Conservation (phyloP, 2,113 vertebrate genomes). For the Strix aluco region DNA sequence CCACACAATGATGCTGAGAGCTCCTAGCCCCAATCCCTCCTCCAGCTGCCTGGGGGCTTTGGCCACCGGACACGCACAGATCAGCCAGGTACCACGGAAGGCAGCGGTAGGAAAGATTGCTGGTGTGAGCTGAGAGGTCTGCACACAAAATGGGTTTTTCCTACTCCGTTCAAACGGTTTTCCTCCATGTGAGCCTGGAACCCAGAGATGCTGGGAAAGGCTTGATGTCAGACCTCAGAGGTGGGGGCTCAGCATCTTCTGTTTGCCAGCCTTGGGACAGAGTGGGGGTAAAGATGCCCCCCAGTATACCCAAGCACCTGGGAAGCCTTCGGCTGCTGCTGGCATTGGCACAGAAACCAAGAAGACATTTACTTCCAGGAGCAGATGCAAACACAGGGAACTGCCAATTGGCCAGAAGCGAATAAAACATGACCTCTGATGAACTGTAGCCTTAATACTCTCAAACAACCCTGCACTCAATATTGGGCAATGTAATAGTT, state of each 20-base stretch:
- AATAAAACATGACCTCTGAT: neutral
- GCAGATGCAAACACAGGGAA: neutral
- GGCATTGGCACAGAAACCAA: neutral
- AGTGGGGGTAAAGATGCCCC: neutral
- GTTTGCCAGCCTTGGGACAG: neutral
- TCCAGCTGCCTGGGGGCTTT: neutral
- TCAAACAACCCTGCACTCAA: neutral
- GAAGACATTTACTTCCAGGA: neutral
- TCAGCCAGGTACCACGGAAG: rapidly evolving
- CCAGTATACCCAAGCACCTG: rapidly evolving
- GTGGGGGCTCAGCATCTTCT: neutral
- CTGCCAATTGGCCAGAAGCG: neutral
- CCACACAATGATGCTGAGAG: neutral
- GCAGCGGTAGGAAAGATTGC: neutral
- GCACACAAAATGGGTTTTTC: neutral
- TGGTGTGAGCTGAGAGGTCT: neutral
- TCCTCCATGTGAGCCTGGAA: neutral
- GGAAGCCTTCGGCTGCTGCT: neutral
- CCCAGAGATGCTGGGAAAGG: neutral
- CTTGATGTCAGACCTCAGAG: neutral
- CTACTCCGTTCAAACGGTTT: neutral
- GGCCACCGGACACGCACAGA: rapidly evolving
- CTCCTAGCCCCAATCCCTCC: neutral
- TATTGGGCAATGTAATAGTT: neutral
- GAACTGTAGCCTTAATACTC: neutral